Percentiles rank a stretch among this genome's conserved stretches.
Evolutionary conservation across 1,140 invertebrate genomes (phyloP).

Genomic region (Colletes latitarsis): DNA sequence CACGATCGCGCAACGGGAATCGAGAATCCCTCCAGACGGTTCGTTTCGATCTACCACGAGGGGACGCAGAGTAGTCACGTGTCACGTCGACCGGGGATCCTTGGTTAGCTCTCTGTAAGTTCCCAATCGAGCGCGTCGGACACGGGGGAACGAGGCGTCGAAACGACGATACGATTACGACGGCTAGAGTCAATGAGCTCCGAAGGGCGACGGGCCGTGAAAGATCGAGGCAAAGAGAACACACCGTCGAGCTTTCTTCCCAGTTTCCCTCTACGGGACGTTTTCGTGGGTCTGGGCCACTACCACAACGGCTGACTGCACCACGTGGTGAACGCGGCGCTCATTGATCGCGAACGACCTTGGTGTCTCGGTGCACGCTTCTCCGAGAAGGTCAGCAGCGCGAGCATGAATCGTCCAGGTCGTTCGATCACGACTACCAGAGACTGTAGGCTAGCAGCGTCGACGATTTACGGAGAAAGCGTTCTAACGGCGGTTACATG

Average conservation of each 20-base stretch:
- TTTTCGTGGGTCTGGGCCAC: background rate
- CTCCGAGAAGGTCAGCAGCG: constrained; percentile 30
- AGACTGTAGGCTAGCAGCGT: background rate
- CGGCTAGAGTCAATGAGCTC: background rate
- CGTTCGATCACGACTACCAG: background rate
- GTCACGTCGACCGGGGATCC: background rate
- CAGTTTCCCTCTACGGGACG: background rate
- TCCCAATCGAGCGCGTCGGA: too few relatives aligned
- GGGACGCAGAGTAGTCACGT: background rate
- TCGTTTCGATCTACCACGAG: background rate
- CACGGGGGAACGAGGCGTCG: too few relatives aligned
- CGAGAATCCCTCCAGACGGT: too few relatives aligned
- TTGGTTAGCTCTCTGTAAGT: too few relatives aligned
- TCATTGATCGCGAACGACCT: constrained; percentile 62
- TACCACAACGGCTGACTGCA: too few relatives aligned
- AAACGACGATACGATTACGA: background rate
- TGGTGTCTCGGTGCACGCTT: constrained; percentile 31
- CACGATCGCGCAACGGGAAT: background rate
- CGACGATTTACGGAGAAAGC: constrained; percentile 6
- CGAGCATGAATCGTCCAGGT: constrained; percentile 11
- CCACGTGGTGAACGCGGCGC: constrained; percentile 66
- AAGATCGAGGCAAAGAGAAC: background rate
- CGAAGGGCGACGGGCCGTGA: background rate
- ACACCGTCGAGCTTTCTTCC: too few relatives aligned
- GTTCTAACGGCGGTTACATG: background rate